Evolutionary conservation across 2,113 vertebrate genomes (phyloP).

Genomic region (Desmodus rotundus): DNA sequence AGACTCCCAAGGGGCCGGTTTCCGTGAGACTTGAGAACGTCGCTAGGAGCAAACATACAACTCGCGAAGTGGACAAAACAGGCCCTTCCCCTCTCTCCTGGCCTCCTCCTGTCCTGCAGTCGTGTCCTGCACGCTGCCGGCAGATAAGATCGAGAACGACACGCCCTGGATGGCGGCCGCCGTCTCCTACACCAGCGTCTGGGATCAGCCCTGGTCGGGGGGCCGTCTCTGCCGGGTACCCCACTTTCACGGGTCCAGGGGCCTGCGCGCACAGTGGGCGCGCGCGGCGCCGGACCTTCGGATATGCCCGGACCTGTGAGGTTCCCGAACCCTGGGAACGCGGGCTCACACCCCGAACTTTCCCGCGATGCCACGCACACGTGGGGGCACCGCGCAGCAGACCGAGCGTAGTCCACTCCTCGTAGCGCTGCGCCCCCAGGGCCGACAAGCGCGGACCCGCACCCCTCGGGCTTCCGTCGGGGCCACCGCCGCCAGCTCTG

Average conservation of each 20-base stretch:
- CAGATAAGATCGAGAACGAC: no score
- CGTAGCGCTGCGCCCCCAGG: not conserved
- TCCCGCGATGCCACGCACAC: not conserved
- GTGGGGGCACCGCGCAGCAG: not conserved
- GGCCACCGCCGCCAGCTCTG: not conserved
- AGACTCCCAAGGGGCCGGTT: no score
- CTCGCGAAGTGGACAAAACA: no score
- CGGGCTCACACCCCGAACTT: not conserved
- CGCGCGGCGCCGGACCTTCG: accelerated
- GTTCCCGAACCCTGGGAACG: not conserved
- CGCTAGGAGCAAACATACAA: not conserved
- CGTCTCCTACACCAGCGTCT: no score
- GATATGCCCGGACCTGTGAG: accelerated
- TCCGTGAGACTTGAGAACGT: not conserved
- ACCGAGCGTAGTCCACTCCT: not conserved
- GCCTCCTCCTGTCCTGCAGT: no score
- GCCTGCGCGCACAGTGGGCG: accelerated
- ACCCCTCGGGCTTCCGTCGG: not conserved
- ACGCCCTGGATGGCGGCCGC: no score
- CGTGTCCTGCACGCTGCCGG: not conserved
- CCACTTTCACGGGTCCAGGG: not conserved
- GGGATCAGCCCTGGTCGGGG: no score
- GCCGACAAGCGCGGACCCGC: accelerated
- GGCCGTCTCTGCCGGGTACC: no score
- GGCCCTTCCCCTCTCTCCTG: no score